phyloP scores from a whole-genome alignment of 2,888 invertebrate genomes.

The Sisyra terminalis region DNA sequence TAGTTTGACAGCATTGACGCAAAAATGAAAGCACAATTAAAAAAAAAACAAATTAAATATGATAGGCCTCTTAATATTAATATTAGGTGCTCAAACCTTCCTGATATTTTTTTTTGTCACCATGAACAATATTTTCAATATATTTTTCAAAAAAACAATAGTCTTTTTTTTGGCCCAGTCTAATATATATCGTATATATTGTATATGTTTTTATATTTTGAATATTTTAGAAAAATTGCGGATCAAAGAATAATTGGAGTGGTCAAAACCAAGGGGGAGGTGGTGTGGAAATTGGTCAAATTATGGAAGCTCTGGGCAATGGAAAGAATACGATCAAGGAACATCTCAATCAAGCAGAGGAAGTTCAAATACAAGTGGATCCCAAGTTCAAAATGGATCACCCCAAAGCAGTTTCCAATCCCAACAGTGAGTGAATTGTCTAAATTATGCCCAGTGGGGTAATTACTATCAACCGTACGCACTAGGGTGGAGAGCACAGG shows the following conservation, averaged over 20 bases:
- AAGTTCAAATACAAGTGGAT: constrained; percentile 9
- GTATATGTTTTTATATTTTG: no score
- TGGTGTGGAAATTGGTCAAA: constrained; percentile 7
- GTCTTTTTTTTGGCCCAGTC: no score
- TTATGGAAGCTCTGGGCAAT: constrained; percentile 1
- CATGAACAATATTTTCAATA: no score
- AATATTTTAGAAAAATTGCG: constrained; percentile 9
- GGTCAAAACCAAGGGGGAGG: neutral
- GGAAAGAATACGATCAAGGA: constrained; percentile 9
- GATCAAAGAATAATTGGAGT: constrained; percentile 8
- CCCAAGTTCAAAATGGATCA: constrained; percentile 14
- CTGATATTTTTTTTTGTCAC: no score
- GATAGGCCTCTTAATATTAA: no score
- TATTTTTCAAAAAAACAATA: no score
- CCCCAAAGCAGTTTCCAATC: neutral
- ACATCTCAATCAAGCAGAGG: constrained; percentile 6
- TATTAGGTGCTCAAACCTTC: no score
- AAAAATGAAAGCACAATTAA: no score
- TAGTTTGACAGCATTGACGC: no score
- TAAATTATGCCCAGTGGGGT: constrained; percentile 18
- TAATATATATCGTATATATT: no score
- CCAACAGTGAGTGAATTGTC: constrained; percentile 11
- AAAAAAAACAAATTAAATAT: no score
- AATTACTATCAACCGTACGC: constrained; percentile 25
- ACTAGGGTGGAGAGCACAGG: constrained; percentile 22